Evolutionary conservation across 2,888 invertebrate species (phyloP).

Genomic region (Pemphredon lugubris): DNA sequence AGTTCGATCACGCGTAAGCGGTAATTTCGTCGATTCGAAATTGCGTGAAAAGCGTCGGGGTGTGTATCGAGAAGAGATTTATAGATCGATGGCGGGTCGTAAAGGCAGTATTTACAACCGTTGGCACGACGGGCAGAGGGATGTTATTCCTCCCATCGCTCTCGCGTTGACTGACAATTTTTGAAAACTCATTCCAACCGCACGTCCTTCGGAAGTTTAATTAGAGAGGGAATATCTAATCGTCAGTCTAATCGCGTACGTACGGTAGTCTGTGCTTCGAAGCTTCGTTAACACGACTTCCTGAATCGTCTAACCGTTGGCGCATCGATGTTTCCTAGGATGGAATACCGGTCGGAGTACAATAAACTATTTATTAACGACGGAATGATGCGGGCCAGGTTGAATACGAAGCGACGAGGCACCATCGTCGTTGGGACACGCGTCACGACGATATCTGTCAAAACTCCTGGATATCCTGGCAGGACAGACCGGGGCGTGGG

Average conservation of each 20-base stretch:
- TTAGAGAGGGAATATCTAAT: too few species aligned
- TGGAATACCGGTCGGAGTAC: conserved; percentile 16
- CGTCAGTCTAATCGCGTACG: conserved; percentile 42
- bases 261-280: conserved; percentile 32
- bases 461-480: conserved; percentile 58
- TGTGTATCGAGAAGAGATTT: too few species aligned
- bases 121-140: too few species aligned
- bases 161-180: too few species aligned
- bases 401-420: conserved; percentile 55
- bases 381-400: conserved; percentile 28
- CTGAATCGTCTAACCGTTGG: conserved; percentile 39
- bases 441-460: conserved; percentile 54
- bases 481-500: conserved; percentile 48
- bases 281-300: conserved; percentile 59
- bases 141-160: too few species aligned
- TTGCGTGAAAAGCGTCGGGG: too few species aligned
- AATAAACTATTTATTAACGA: conserved; percentile 66
- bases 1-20: too few species aligned
- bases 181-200: too few species aligned
- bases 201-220: too few species aligned
- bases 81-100: too few species aligned
- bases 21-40: too few species aligned
- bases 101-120: too few species aligned
- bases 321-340: conserved; percentile 25
- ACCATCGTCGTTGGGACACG: conserved; percentile 51